These are phyloP conservation scores for Dasypogon diadema DNA, from an alignment of 2,888 invertebrate genomes.

Conservation along the genomic window DNA sequence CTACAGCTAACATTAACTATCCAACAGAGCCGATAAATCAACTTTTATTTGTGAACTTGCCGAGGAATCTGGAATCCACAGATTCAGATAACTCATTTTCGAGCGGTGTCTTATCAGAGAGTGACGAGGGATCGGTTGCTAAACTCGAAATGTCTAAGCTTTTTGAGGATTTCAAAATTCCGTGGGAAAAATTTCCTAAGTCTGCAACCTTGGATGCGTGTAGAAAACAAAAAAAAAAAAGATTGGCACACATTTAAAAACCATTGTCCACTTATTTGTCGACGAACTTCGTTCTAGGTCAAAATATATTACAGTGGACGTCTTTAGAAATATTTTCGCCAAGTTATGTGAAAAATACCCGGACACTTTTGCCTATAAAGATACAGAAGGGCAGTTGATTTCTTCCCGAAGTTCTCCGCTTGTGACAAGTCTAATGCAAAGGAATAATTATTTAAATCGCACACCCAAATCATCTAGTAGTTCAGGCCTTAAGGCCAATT, in stretches of 20 bases:
- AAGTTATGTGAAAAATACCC: constrained; percentile 16
- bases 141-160: background rate
- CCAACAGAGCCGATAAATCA: background rate
- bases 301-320: constrained; percentile 1
- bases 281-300: constrained; percentile 19
- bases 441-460: constrained; percentile 42
- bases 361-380: background rate
- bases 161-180: constrained; percentile 10
- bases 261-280: constrained; percentile 12
- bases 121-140: background rate
- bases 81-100: background rate
- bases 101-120: constrained; percentile 10
- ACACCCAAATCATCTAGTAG: background rate
- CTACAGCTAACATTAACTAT: background rate
- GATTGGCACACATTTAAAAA: constrained; percentile 13
- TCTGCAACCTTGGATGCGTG: background rate
- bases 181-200: constrained; percentile 39
- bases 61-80: background rate
- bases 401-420: constrained; percentile 13
- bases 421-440: constrained; percentile 4
- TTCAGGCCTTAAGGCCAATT: background rate
- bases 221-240: background rate
- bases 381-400: background rate
- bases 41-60: background rate
- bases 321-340: background rate